Conservation (phyloP, 1,140 invertebrate species). For the Lethocerus indicus region DNA sequence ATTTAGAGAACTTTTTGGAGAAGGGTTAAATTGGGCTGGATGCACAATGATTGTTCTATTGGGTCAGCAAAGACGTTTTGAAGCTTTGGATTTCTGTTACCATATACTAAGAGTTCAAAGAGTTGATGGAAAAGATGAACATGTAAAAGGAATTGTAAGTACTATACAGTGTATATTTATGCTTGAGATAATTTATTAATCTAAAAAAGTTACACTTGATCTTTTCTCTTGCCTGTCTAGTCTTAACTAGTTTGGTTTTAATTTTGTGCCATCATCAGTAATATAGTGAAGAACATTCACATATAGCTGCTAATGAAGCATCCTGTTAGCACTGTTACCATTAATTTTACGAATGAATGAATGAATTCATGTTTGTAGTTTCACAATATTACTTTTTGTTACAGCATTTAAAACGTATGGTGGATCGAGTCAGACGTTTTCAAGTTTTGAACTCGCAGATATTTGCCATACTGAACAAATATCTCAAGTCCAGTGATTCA, state of each 20-base stretch:
- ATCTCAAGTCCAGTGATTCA: constrained; percentile 64
- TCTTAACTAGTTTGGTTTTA: neutral
- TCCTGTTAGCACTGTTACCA: too few species aligned
- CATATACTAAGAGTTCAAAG: constrained; percentile 92
- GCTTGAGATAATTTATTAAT: too few species aligned
- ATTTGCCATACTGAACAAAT: constrained; percentile 93
- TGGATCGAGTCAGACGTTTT: constrained; percentile 91
- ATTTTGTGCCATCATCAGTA: neutral
- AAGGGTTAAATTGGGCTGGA: constrained; percentile 97
- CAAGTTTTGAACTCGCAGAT: constrained; percentile 98
- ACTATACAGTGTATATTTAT: constrained; percentile 6
- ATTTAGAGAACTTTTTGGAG: constrained; percentile 87
- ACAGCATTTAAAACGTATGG: constrained; percentile 89
- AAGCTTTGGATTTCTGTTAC: constrained; percentile 97
- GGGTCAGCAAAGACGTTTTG: constrained; percentile 90
- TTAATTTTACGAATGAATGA: too few species aligned
- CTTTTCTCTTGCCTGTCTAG: neutral
- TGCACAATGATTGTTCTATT: constrained; percentile 96
- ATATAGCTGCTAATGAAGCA: too few species aligned
- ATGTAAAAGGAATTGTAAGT: constrained; percentile 91
- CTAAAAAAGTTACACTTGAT: too few species aligned
- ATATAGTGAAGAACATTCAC: too few species aligned
- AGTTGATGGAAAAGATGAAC: constrained; percentile 91
- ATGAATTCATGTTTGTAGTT: too few species aligned
- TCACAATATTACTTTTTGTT: too few species aligned